phyloP scores from a whole-genome alignment of 2,888 invertebrate species.

The Calameuta filiformis region DNA sequence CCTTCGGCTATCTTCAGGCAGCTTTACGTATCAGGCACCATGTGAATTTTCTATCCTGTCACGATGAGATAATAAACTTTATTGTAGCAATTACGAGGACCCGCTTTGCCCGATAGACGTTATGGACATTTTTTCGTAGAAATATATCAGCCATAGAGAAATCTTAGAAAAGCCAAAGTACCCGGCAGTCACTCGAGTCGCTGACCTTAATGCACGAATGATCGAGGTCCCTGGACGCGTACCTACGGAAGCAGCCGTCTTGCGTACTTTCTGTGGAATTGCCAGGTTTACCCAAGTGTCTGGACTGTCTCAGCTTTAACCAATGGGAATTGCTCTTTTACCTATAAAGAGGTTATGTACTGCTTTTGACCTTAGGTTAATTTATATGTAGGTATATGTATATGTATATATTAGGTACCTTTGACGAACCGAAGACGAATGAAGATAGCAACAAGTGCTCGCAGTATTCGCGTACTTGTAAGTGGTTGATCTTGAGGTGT shows the following conservation, averaged over 20 bases:
- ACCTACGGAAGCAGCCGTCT: background rate
- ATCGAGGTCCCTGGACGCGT: background rate
- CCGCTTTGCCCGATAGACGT: background rate
- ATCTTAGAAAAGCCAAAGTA: background rate
- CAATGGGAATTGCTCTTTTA: background rate
- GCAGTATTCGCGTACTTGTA: background rate
- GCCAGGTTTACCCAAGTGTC: background rate
- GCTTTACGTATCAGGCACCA: background rate
- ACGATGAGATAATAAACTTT: background rate
- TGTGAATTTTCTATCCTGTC: background rate
- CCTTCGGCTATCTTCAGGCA: background rate
- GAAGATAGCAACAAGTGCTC: background rate
- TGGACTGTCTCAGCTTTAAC: background rate
- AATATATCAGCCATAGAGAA: background rate
- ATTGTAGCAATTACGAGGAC: background rate
- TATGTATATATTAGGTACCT: background rate
- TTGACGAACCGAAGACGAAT: background rate
- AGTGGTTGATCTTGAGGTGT: background rate
- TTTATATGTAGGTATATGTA: background rate
- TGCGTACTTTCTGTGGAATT: background rate
- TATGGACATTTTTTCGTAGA: background rate
- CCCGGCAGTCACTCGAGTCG: background rate
- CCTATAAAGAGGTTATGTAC: background rate
- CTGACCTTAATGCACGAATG: background rate
- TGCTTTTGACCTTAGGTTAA: background rate